phyloP scores from a whole-genome alignment of 2,113 vertebrate species.

The Leuciscus idus region DNA sequence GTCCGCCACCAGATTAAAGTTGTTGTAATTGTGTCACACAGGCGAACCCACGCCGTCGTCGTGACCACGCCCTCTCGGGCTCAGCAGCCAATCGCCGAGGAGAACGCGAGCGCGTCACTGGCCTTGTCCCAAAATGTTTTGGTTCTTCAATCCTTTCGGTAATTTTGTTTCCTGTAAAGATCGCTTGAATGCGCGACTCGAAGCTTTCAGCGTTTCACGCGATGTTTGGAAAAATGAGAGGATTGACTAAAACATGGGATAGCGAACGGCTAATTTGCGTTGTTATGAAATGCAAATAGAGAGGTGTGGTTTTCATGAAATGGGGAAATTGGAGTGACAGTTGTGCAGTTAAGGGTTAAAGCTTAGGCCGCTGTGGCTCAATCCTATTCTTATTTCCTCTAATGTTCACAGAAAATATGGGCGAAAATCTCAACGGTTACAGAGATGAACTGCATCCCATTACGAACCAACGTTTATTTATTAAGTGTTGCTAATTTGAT shows the following conservation, averaged over 20 bases:
- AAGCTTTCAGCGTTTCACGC: not conserved
- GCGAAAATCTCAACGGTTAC: not conserved
- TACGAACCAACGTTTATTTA: not conserved
- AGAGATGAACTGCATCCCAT: not conserved
- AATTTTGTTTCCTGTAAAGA: not conserved
- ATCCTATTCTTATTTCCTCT: not conserved
- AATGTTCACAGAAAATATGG: not conserved
- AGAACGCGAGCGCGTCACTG: conserved; percentile 73
- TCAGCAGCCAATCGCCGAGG: conserved; percentile 72
- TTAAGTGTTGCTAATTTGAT: not conserved
- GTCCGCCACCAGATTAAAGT: conserved; percentile 86
- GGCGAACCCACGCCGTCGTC: conserved; percentile 87
- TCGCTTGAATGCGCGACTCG: not conserved
- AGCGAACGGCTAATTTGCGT: not conserved
- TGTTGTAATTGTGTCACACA: conserved; percentile 96
- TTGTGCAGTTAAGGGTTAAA: not conserved
- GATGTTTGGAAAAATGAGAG: not conserved
- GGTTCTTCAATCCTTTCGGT: conserved; percentile 18
- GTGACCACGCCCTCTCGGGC: conserved; percentile 75
- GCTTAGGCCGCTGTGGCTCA: not conserved
- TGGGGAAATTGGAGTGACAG: not conserved
- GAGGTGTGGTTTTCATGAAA: not conserved
- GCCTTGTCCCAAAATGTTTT: conserved; percentile 55
- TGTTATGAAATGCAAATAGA: conserved; percentile 31
- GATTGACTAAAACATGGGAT: not conserved